Evolutionary conservation across 1,140 invertebrate species (phyloP).

Genomic region (Pristionchus pacificus): DNA sequence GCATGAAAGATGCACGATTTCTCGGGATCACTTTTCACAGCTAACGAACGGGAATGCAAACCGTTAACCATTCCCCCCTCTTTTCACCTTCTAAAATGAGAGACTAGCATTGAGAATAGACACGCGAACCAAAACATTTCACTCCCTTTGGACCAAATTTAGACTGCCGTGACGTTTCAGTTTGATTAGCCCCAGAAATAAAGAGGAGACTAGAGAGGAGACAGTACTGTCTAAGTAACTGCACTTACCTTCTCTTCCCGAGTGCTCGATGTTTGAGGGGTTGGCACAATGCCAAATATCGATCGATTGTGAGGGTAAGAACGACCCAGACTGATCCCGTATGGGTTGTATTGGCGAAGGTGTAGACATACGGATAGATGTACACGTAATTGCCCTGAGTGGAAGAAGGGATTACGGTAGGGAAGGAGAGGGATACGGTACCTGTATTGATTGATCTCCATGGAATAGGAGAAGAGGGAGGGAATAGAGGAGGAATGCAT

Average conservation of each 20-base stretch:
- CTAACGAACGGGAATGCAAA: too few relatives aligned
- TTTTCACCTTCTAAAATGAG: too few relatives aligned
- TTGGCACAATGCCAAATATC: constrained; percentile 49
- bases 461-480: constrained; percentile 47
- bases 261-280: constrained; percentile 51
- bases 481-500: constrained; percentile 54
- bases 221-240: neutral
- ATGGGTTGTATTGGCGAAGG: constrained; percentile 52
- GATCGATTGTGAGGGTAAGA: constrained; percentile 48
- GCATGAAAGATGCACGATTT: too few relatives aligned
- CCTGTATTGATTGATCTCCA: constrained; percentile 34
- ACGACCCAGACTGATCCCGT: constrained; percentile 54
- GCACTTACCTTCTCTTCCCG: constrained; percentile 47
- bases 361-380: constrained; percentile 51
- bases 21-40: too few relatives aligned
- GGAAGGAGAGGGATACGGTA: neutral
- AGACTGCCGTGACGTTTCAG: too few relatives aligned
- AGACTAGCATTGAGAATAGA: too few relatives aligned
- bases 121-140: too few relatives aligned
- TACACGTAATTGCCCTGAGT: constrained; percentile 38
- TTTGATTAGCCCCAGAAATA: too few relatives aligned
- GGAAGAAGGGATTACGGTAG: neutral
- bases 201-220: too few relatives aligned
- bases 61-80: too few relatives aligned
- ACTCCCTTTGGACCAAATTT: too few relatives aligned